Evolutionary conservation across 2,888 invertebrate genomes (phyloP).

Genomic region (Eristalinus aeneus): DNA sequence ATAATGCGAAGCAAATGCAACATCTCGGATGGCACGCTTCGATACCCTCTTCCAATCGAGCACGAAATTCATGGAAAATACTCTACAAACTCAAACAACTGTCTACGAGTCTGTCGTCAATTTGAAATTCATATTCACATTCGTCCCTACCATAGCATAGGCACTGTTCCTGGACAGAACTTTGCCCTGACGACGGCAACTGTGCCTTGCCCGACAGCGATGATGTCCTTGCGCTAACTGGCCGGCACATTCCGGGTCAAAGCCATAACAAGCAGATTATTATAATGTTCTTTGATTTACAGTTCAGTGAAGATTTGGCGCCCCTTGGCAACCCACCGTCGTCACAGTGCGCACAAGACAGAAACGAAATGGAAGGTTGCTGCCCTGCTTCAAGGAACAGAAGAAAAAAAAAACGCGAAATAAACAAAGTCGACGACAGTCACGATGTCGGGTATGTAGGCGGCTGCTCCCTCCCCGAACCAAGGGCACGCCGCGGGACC

Average conservation of each 20-base stretch:
- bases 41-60: constrained; percentile 48
- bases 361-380: constrained; percentile 4
- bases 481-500: neutral
- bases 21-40: constrained; percentile 26
- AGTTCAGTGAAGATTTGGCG: constrained; percentile 17
- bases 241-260: constrained; percentile 45
- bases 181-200: constrained; percentile 8
- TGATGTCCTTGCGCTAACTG: constrained; percentile 54
- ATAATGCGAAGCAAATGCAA: neutral
- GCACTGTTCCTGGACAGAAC: constrained; percentile 22
- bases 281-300: constrained; percentile 55
- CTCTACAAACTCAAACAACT: neutral
- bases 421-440: constrained; percentile 46
- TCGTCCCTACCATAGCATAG: constrained; percentile 6
- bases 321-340: neutral
- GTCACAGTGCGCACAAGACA: neutral
- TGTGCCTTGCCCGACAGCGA: neutral
- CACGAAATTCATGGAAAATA: constrained; percentile 54
- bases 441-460: constrained; percentile 28
- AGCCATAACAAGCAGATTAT: constrained; percentile 61
- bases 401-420: constrained; percentile 22
- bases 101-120: neutral
- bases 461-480: neutral
- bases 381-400: neutral
- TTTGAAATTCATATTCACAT: constrained; percentile 41